Percentiles rank a stretch among this genome's conserved stretches.
Conservation (phyloP, 2,797 vertebrate species). For the Chrysocyon brachyurus region DNA sequence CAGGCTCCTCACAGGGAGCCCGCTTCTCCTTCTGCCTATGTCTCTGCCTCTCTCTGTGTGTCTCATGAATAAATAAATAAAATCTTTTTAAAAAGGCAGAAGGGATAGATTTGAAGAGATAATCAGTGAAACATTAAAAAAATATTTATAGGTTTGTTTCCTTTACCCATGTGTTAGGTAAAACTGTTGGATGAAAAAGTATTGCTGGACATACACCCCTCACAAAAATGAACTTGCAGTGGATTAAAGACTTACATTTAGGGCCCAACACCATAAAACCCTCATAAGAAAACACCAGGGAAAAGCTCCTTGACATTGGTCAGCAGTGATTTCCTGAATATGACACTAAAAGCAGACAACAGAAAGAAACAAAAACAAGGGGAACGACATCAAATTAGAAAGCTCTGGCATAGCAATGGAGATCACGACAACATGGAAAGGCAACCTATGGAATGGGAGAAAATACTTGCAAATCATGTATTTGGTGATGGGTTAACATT, state of each 20-base stretch:
- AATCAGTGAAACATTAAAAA: too few species aligned
- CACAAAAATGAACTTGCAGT: neutral
- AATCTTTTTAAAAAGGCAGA: neutral
- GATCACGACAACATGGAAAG: neutral
- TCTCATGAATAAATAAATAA: too few species aligned
- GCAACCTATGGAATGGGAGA: neutral
- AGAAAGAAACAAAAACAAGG: neutral
- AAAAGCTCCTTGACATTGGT: neutral
- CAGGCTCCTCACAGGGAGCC: too few species aligned
- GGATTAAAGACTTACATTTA: neutral
- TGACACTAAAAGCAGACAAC: neutral
- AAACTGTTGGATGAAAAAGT: neutral
- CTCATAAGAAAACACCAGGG: neutral
- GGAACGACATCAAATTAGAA: neutral
- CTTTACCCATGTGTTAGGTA: constrained; percentile 8
- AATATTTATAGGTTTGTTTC: neutral
- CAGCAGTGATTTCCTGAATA: neutral
- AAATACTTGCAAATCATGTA: neutral
- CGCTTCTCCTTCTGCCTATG: too few species aligned
- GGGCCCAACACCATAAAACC: neutral
- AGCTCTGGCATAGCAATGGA: neutral
- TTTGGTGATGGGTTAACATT: neutral
- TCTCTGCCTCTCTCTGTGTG: too few species aligned
- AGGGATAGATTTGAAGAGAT: too few species aligned
- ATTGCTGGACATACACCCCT: neutral